A percentile compares a stretch with the other conserved stretches of the same genome.
Evolutionary conservation across 2,797 vertebrate species (phyloP).

Genomic region (Malurus splendens): DNA sequence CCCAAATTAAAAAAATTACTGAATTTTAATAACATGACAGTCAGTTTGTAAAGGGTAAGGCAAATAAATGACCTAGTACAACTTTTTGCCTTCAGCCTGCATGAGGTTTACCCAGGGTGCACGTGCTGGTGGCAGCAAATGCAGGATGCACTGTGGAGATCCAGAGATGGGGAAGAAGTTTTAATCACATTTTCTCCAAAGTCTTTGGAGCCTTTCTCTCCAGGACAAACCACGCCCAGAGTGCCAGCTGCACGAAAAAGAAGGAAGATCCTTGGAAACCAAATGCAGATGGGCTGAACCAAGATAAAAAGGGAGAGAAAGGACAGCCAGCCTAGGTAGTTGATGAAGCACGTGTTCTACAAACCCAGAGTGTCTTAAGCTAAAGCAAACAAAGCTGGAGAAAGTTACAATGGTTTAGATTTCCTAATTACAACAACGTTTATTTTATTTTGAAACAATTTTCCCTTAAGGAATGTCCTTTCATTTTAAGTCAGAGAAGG

Average conservation of each 20-base stretch:
- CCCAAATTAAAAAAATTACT: too few relatives aligned
- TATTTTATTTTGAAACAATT: slow-evolving; percentile 3
- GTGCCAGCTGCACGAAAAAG: background rate
- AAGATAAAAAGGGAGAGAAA: background rate
- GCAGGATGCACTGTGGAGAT: background rate
- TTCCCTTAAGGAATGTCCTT: slow-evolving; percentile 4
- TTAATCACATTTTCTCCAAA: background rate
- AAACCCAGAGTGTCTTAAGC: background rate
- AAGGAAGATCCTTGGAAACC: background rate
- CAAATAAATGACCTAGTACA: background rate
- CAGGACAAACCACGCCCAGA: background rate
- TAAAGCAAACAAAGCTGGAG: background rate
- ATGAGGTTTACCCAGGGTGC: background rate
- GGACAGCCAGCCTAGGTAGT: background rate
- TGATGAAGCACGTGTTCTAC: background rate
- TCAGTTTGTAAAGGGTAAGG: background rate
- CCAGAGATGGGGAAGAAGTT: background rate
- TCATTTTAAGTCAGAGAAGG: background rate
- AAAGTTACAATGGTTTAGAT: background rate
- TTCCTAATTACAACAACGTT: background rate
- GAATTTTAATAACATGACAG: background rate
- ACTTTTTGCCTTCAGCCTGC: background rate
- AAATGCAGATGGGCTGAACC: background rate
- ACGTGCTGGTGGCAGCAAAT: background rate
- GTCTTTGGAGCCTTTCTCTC: background rate